Conservation (phyloP, 1,140 invertebrate species). For the Brevipalpus yothersi region DNA sequence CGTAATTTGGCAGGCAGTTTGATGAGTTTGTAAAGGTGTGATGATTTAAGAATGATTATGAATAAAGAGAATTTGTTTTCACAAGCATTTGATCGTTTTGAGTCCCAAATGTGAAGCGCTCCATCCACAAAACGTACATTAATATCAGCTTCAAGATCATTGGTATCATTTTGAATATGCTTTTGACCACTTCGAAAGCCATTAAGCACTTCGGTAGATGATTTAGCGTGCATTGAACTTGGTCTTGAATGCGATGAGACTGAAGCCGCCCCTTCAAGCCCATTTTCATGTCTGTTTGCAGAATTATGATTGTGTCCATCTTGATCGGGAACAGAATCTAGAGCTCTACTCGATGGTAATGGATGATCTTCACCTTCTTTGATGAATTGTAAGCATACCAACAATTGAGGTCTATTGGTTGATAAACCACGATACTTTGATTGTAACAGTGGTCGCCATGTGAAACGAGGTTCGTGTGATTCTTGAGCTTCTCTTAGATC, state of each 20-base stretch:
- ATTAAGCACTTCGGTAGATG: background rate
- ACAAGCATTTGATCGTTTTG: background rate
- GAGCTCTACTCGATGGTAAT: too few species aligned
- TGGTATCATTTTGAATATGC: background rate
- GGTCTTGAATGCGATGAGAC: background rate
- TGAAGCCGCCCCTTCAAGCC: background rate
- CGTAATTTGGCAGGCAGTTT: background rate
- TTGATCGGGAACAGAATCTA: too few species aligned
- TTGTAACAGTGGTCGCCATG: conserved; percentile 23
- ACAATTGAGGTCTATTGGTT: conserved; percentile 20
- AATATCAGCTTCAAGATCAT: conserved; percentile 4
- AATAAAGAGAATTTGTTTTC: background rate
- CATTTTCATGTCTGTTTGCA: too few species aligned
- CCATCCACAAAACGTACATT: conserved; percentile 1
- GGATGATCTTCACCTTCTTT: conserved; percentile 15
- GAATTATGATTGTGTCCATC: too few species aligned
- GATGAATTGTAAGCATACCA: conserved; percentile 21
- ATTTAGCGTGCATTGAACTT: background rate
- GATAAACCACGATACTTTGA: conserved; percentile 21
- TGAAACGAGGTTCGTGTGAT: conserved; percentile 17
- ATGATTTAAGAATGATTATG: background rate
- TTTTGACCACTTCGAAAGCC: background rate
- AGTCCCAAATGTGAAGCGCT: conserved; percentile 3
- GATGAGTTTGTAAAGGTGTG: background rate
- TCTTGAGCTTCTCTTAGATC: conserved; percentile 21